Evolutionary conservation across 1,140 invertebrate genomes (phyloP).

Genomic region (Sesamia nonagrioides): DNA sequence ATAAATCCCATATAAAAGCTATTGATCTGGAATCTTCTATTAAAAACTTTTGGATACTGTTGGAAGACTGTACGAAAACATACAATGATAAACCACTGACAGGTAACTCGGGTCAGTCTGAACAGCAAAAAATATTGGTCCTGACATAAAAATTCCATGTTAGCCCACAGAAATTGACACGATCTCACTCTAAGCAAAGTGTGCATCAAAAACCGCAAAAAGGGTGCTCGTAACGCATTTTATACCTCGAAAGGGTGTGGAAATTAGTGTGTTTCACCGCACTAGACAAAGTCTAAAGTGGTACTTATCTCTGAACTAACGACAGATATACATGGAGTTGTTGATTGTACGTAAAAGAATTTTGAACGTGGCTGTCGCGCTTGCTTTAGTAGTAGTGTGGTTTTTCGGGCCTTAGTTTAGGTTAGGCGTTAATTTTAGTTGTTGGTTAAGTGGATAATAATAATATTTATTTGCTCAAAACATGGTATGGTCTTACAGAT

Average conservation of each 20-base stretch:
- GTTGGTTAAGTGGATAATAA: not conserved
- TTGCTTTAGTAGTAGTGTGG: not conserved
- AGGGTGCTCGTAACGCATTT: conserved; percentile 44
- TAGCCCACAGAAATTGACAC: not conserved
- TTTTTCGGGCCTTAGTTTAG: not conserved
- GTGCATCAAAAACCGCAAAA: conserved; percentile 45
- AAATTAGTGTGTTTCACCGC: conserved; percentile 64
- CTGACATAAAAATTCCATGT: conserved; percentile 1
- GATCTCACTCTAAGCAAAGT: conserved; percentile 18
- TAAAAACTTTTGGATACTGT: not conserved
- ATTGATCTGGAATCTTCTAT: not conserved
- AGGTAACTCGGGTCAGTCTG: not conserved
- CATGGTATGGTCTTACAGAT: no score
- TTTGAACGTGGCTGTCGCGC: not conserved
- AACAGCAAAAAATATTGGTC: not conserved
- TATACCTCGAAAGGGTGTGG: conserved; percentile 57
- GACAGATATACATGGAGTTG: conserved; percentile 9
- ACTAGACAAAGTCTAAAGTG: conserved; percentile 62
- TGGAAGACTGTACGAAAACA: not conserved
- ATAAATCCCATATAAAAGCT: conserved; percentile 25
- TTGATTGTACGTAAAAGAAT: not conserved
- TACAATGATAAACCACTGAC: not conserved
- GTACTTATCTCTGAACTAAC: conserved; percentile 53
- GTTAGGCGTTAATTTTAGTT: not conserved
- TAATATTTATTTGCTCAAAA: no score